A percentile compares a stretch with the other conserved stretches of the same genome.
These are phyloP conservation scores for Spinus olivaceus DNA, from an alignment of 2,797 vertebrate genomes.

Conservation along the genomic window DNA sequence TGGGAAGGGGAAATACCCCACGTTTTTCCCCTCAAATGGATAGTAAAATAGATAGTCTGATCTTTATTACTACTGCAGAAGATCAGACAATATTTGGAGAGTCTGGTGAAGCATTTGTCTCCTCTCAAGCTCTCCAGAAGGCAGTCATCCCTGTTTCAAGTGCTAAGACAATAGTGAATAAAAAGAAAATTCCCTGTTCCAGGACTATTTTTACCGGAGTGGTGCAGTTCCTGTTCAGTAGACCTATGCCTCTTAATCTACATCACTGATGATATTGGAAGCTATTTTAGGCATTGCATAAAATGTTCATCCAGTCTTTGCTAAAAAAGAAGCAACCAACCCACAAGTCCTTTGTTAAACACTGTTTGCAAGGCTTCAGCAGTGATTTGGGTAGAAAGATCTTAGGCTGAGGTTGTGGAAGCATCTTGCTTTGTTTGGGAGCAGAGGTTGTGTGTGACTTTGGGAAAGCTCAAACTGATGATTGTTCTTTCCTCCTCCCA, in stretches of 20 bases:
- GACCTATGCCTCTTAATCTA: not conserved
- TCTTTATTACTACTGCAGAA: conserved; percentile 15
- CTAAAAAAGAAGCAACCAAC: conserved; percentile 13
- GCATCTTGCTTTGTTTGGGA: not conserved
- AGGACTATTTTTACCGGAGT: conserved; percentile 32
- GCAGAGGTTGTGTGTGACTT: not conserved
- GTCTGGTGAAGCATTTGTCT: not conserved
- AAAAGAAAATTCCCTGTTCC: conserved; percentile 6
- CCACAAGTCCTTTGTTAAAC: not conserved
- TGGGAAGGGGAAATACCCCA: not conserved
- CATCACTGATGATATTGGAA: conserved; percentile 11
- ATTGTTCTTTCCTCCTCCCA: not conserved
- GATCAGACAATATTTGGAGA: not conserved
- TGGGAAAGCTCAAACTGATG: not conserved
- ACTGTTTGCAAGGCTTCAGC: not conserved
- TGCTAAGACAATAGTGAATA: not conserved
- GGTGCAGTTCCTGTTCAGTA: conserved; percentile 35
- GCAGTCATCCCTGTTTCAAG: not conserved
- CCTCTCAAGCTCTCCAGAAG: not conserved
- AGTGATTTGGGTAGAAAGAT: not conserved
- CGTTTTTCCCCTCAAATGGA: not conserved
- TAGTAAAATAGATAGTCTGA: not conserved
- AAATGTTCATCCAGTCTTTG: not conserved
- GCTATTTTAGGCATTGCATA: conserved; percentile 13
- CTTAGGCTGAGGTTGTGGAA: not conserved